Percentiles rank a stretch among this genome's conserved stretches.
Evolutionary conservation across 2,888 invertebrate species (phyloP).

Genomic region (Drosophila testacea): DNA sequence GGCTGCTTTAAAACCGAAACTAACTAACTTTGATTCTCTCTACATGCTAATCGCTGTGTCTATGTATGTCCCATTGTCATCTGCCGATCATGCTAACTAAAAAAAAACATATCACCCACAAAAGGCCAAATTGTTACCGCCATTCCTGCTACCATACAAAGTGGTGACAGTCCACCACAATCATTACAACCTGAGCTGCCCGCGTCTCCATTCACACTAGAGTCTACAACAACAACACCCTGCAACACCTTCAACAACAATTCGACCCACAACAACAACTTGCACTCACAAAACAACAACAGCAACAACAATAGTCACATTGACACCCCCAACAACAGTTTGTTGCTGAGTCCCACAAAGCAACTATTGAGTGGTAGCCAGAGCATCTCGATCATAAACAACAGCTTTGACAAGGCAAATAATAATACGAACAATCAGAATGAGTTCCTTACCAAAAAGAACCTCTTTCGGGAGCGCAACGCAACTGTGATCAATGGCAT

Average conservation of each 20-base stretch:
- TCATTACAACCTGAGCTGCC: slow-evolving; percentile 73
- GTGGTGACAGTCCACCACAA: slow-evolving; percentile 83
- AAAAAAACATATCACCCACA: slow-evolving; percentile 36
- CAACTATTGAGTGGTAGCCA: slow-evolving; percentile 78
- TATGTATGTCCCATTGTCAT: slow-evolving; percentile 36
- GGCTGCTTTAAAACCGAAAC: slow-evolving; percentile 46
- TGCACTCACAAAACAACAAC: slow-evolving; percentile 40
- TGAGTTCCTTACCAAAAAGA: slow-evolving; percentile 84
- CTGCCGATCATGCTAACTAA: slow-evolving; percentile 63
- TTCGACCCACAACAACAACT: slow-evolving; percentile 55
- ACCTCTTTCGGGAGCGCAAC: slow-evolving; percentile 83
- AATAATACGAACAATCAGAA: slow-evolving; percentile 71
- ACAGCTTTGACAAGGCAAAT: slow-evolving; percentile 78
- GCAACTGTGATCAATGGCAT: slow-evolving; percentile 84
- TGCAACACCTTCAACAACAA: slow-evolving; percentile 50
- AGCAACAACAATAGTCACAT: slow-evolving; percentile 55
- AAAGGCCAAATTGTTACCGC: slow-evolving; percentile 85
- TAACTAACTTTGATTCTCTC: slow-evolving; percentile 66
- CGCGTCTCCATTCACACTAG: slow-evolving; percentile 3
- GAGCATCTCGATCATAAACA: slow-evolving; percentile 81
- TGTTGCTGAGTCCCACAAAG: slow-evolving; percentile 79
- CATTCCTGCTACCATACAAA: slow-evolving; percentile 84
- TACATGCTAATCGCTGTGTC: slow-evolving; percentile 66
- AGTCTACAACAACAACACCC: slow-evolving; percentile 33
- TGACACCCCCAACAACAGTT: slow-evolving; percentile 71